Evolutionary conservation across 2,888 invertebrate species (phyloP), one percentile per base, ranked within the genome.

Genomic region (Nebria salina): DNA sequence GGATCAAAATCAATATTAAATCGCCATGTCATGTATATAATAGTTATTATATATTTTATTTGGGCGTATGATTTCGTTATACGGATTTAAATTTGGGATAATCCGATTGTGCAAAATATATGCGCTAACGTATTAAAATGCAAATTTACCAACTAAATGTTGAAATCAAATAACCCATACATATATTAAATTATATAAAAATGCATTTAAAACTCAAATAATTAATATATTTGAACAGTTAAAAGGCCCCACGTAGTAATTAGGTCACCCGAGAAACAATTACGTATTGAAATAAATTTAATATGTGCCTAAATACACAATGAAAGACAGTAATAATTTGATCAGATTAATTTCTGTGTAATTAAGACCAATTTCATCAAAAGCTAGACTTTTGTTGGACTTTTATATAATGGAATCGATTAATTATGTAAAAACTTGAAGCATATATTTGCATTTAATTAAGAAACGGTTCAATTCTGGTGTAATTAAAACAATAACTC

Each of bases 371-470:
- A 11, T 54, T 54, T 13, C 54, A 54, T 54, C 54, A 54, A 54
- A 11, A 11, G 54, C 13, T 34, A 34, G 54, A 7, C 54, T 54
- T 54, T 54, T 54, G 54, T 54, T 11, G 54, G 13, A 54, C 54
- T 54, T 54, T 54, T 54, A 8, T 54, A 54, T 54, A 54, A 54
- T 54, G 54, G 54, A 54, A 11, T 54, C 54, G 54, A 11, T 54
- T 54, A 54, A 54, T 54, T 11, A 54, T 54, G 54, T 54, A 54
- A 54, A 54, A 54, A 54, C 11, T 54, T 54, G 54, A 54, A 54
- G 54, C 54, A 54, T 54, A 54, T 54, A 54, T 54, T 54, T 54
- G 54, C 54, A 54, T 54, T 54, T 54, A 54, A 54, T 54, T 54
- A 54, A 54, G 54, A 54, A 54, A 54, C 13, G 54, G 11, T 54